Percentiles rank a stretch among this genome's conserved stretches.
Conservation (phyloP, 2,797 vertebrate species). For the Myiothlypis coronata region DNA sequence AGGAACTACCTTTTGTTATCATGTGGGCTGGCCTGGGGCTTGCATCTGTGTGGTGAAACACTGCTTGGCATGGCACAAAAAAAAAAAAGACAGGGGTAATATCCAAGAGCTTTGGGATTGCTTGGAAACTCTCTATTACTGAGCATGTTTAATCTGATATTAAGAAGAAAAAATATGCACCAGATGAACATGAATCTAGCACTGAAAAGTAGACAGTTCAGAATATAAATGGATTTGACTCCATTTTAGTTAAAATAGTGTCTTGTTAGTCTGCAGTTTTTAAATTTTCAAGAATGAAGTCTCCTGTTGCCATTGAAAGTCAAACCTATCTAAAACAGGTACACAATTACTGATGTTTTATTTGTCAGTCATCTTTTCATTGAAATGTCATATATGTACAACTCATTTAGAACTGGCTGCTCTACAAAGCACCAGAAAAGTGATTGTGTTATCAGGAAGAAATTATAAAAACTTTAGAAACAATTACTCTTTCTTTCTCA, state of each 20-base stretch:
- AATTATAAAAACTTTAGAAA: not conserved
- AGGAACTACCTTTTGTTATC: constrained; percentile 71
- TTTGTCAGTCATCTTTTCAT: not conserved
- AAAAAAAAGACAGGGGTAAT: not conserved
- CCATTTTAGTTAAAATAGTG: not conserved
- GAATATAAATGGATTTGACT: not conserved
- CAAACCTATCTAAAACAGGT: not conserved
- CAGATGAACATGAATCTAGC: not conserved
- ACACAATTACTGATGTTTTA: not conserved
- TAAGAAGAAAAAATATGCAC: constrained; percentile 50
- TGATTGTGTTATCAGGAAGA: not conserved
- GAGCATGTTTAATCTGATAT: constrained; percentile 73
- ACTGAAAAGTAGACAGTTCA: not conserved
- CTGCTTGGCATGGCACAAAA: constrained; percentile 76
- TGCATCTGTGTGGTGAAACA: constrained; percentile 79
- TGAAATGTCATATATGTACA: not conserved
- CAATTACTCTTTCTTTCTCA: not conserved
- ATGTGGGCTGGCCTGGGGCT: constrained; percentile 70
- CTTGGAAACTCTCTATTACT: constrained; percentile 74
- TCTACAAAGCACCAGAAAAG: not conserved
- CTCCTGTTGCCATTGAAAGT: not conserved
- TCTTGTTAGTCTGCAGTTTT: not conserved
- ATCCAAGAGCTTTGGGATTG: constrained; percentile 60
- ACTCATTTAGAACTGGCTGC: not conserved
- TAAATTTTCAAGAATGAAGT: not conserved